phyloP scores from a whole-genome alignment of 2,797 vertebrate species.

The Gymnoscopelus braueri region DNA sequence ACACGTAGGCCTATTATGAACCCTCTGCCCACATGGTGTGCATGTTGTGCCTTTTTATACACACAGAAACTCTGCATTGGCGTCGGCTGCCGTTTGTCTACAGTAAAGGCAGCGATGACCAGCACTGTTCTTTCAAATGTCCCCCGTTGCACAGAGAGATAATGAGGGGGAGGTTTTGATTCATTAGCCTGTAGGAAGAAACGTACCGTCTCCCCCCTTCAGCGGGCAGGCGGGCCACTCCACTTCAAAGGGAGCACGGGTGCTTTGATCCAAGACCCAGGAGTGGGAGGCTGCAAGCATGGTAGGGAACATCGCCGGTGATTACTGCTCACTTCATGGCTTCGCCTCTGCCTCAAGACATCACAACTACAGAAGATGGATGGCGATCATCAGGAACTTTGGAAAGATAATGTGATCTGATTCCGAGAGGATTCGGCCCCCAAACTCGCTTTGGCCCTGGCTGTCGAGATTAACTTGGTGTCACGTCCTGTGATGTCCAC shows the following conservation, averaged over 20 bases:
- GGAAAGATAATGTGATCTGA: slow-evolving; percentile 67
- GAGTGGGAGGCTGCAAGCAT: slow-evolving; percentile 54
- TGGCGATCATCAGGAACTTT: slow-evolving; percentile 61
- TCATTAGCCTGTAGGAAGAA: slow-evolving; percentile 73
- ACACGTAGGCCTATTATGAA: slow-evolving; percentile 58
- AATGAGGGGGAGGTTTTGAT: slow-evolving; percentile 77
- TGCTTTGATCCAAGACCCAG: slow-evolving; percentile 71
- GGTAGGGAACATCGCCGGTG: slow-evolving; percentile 40
- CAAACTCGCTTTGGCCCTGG: slow-evolving; percentile 46
- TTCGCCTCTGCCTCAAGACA: slow-evolving; percentile 59
- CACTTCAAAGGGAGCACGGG: slow-evolving; percentile 70
- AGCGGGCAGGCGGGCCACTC: slow-evolving; percentile 45
- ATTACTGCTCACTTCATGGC: slow-evolving; percentile 56
- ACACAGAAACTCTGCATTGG: slow-evolving; percentile 42
- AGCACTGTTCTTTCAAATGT: slow-evolving; percentile 57
- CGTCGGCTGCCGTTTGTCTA: slow-evolving; percentile 37
- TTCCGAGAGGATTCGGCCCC: slow-evolving; percentile 63
- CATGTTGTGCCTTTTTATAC: slow-evolving; percentile 44
- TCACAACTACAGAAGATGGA: slow-evolving; percentile 61
- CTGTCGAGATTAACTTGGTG: slow-evolving; percentile 67
- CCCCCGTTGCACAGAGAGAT: slow-evolving; percentile 55
- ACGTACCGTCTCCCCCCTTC: slow-evolving; percentile 47
- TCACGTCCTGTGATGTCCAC: slow-evolving; percentile 58
- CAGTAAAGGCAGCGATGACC: slow-evolving; percentile 47
- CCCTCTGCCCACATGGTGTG: slow-evolving; percentile 43